These are phyloP conservation scores for Xanthia icteritia DNA, from an alignment of 2,888 invertebrate species.

Conservation along the genomic window DNA sequence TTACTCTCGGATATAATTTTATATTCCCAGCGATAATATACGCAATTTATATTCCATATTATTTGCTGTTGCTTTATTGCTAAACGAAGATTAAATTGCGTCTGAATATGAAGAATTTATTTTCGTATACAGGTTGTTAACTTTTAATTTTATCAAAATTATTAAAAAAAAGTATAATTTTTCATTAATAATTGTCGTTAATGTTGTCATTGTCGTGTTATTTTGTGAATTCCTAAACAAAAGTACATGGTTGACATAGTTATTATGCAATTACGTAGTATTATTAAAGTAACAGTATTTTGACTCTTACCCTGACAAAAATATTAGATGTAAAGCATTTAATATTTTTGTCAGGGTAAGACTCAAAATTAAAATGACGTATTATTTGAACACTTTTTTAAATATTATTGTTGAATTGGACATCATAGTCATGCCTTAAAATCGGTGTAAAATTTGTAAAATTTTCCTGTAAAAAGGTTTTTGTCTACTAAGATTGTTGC, in stretches of 20 bases:
- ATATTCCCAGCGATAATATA: slow-evolving; percentile 26
- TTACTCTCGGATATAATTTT: slow-evolving; percentile 48
- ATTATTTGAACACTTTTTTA: too few relatives aligned
- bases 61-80: slow-evolving; percentile 32
- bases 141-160: too few relatives aligned
- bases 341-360: too few relatives aligned
- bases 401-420: too few relatives aligned
- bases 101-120: not conserved
- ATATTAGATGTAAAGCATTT: too few relatives aligned
- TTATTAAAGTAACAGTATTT: not conserved
- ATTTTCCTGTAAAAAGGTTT: not conserved
- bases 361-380: too few relatives aligned
- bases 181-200: too few relatives aligned
- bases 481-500: not conserved
- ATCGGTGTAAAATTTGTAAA: not conserved
- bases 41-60: slow-evolving; percentile 27
- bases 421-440: not conserved
- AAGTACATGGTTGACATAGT: not conserved
- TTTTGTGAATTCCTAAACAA: not conserved
- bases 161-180: too few relatives aligned
- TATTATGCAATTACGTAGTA: not conserved
- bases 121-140: not conserved
- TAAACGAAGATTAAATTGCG: slow-evolving; percentile 19
- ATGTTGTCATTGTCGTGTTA: not conserved
- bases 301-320: not conserved